Base-by-base conservation (phyloP, 1,140 invertebrate species). In the Lepidurus packardi region DNA sequence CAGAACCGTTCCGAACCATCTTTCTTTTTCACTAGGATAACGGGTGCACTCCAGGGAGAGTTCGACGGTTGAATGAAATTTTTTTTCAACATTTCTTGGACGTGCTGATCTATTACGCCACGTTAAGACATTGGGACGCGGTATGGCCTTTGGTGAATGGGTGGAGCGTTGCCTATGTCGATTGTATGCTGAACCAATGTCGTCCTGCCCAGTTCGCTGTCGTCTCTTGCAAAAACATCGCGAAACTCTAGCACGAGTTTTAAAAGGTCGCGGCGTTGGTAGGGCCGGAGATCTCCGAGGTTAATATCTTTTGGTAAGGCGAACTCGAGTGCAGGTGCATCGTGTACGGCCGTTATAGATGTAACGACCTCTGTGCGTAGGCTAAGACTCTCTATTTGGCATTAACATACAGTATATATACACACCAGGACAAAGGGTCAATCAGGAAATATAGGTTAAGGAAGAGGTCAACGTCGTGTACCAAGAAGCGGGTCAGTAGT, bases 1-100 rank as follows among this genome's bases (percentile, higher is more conserved):
- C 75, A 77, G n/a, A 77, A 79, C 21, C 80, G 34, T 73, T 65
- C 13, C 11, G 34, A 34, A 13, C 78, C 78, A 53, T 78, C 44
- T 45, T 80, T 80, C 25, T 80, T 80, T 43, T 76, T 65, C 13
- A 78, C 47, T 16, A 80, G 41, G 13, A 80, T 65, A 25, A 77
- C 73, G 25, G 78, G 78, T 43, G 74, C 65, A 16, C 78, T 25
- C 78, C 76, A 83, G 13, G 79, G 80, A 11, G 77, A 80, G 42
- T 78, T 75, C n/a, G 78, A 78, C 10, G 73, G 78, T 16, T 74
- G 73, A 47, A 77, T 53, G 21, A 74, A 1, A 21, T 42, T 42
- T 74, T 25, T n/a, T 21, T 21, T 74, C 0, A 74, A 21, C 73
- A 74, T 74, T 10, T 74, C 41, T 42, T 21, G 25, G 73, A 9